These are phyloP conservation scores for Pseudopipra pipra DNA, from an alignment of 2,113 vertebrate species.

Conservation along the genomic window DNA sequence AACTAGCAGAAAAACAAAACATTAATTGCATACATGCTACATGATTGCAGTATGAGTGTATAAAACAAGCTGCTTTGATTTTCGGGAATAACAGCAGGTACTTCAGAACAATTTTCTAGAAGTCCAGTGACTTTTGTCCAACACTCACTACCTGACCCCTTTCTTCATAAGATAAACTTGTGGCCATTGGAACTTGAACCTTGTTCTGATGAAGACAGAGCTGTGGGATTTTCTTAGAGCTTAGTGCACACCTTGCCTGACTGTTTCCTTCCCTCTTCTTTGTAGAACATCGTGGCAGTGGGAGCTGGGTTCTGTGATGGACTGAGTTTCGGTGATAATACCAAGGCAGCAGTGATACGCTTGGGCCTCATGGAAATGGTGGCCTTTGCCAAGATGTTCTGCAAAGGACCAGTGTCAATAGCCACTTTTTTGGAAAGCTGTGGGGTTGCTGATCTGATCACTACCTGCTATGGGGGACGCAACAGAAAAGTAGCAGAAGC, in stretches of 20 bases:
- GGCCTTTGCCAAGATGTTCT: slow-evolving; percentile 84
- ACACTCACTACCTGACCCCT: background rate
- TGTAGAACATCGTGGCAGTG: slow-evolving; percentile 85
- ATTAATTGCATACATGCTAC: fast-evolving
- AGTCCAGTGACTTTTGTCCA: background rate
- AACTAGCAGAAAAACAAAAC: background rate
- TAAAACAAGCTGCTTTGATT: background rate
- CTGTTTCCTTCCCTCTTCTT: background rate
- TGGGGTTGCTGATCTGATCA: slow-evolving; percentile 86
- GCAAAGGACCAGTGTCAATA: slow-evolving; percentile 68
- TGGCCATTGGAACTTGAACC: background rate
- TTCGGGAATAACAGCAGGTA: background rate
- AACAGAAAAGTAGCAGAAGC: slow-evolving; percentile 87
- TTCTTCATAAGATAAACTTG: background rate
- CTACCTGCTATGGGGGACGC: slow-evolving; percentile 87
- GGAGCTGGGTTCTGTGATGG: slow-evolving; percentile 88
- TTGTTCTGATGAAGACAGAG: background rate
- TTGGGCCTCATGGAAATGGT: slow-evolving; percentile 92
- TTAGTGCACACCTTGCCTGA: background rate
- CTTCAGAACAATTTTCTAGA: background rate
- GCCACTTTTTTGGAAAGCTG: slow-evolving; percentile 88
- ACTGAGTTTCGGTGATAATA: slow-evolving; percentile 82
- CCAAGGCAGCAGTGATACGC: slow-evolving; percentile 87
- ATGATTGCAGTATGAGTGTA: background rate
- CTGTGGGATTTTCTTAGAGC: background rate